Base-by-base conservation (phyloP, 2,113 vertebrate genomes). In the Protobothrops mucrosquamatus region DNA sequence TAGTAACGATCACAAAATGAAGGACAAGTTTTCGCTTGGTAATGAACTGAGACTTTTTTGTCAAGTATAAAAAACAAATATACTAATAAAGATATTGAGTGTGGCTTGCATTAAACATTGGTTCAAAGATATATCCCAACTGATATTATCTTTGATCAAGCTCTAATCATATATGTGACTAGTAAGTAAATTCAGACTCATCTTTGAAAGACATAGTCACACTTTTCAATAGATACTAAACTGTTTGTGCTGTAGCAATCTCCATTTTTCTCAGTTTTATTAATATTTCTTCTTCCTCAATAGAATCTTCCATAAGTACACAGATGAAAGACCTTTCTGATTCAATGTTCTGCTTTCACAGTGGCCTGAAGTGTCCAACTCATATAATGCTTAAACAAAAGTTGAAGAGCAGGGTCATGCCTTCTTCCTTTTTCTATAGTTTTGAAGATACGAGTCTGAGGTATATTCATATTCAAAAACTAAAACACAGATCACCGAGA, bases 1-100 rank as follows among this genome's bases (percentile, higher is more conserved):
- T 92, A 46, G 46, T 55, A 39, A 89, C 87, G 55, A 91, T 94
- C 51, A 34, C 52, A 89, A 74, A 48, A 91, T 54, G 20, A 52
- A 52, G 64, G 90, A 91, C 43, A 91, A 92, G 89, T 48, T 92
- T 93, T 29, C 81, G 54, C 92, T 48, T 61, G 48, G 81, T 94
- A 92, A 87, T 90, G 69, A n/a, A 48, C 43, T 81, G 29, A 51
- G 0, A 3, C 18, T 89, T 92, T 59, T 90, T 92, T 91, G n/a
- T 5, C 64, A 23, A 46, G 43, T 34, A 51, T 1, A 81, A 34
- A 81, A 86, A 95, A 92, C 39, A 43, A n/a, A 85, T 20, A 39
- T 24, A 90, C 18, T 26, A 87, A 48, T 64, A 90, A 93, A 55
- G 18, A 90, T 64, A 26, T 54, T 93, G 89, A 57, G 7, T 56